Conservation (phyloP, 2,113 vertebrate species). For the Dicrurus megarhynchus region DNA sequence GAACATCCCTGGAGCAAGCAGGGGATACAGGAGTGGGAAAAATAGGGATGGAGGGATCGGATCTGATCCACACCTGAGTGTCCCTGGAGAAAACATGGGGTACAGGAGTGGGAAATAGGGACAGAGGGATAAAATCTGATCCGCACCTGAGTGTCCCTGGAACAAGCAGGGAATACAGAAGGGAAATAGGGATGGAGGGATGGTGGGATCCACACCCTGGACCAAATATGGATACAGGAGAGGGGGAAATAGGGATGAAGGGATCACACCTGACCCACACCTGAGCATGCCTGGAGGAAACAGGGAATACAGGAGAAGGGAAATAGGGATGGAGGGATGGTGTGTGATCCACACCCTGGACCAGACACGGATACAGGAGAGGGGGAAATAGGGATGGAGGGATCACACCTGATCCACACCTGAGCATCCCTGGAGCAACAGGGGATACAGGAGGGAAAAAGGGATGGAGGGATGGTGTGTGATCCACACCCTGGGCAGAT, state of each 20-base stretch:
- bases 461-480: accelerated
- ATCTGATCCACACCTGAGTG: accelerated
- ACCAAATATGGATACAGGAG: not conserved
- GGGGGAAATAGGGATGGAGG: no score
- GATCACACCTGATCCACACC: accelerated
- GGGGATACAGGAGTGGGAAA: not conserved
- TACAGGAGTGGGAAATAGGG: no score
- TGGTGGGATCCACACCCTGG: not conserved
- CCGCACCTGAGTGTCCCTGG: not conserved
- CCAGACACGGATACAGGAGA: no score
- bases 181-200: not conserved
- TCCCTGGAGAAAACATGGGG: no score
- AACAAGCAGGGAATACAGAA: accelerated
- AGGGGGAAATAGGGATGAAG: not conserved
- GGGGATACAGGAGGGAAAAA: not conserved
- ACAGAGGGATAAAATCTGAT: no score
- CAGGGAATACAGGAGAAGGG: accelerated
- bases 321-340: no score
- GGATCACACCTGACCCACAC: accelerated
- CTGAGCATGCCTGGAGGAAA: accelerated
- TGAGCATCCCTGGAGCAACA: not conserved
- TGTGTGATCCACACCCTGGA: not conserved
- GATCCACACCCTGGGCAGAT: accelerated
- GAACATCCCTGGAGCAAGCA: not conserved
- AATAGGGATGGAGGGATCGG: accelerated